A percentile compares a stretch with the other conserved stretches of the same genome.
Evolutionary conservation across 2,797 vertebrate species (phyloP).

Genomic region (Lithobates pipiens): DNA sequence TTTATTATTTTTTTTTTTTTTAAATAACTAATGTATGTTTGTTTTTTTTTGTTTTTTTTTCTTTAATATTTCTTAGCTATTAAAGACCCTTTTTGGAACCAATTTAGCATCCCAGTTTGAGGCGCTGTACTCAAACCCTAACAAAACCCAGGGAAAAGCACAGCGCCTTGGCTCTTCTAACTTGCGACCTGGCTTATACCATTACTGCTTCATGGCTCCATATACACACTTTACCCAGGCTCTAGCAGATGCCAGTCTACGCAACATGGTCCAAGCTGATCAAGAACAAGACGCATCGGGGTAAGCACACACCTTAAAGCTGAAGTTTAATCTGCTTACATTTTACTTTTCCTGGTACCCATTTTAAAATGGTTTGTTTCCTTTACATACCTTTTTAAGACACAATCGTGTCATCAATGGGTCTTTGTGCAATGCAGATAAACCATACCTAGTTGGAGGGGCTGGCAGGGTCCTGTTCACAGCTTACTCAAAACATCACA

Average conservation of each 20-base stretch:
- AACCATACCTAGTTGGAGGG: no score
- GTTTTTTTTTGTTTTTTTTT: neutral
- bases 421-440: no score
- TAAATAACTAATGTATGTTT: no score
- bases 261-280: constrained; percentile 96
- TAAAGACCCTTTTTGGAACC: constrained; percentile 97
- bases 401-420: no score
- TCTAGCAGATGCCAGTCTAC: constrained; percentile 94
- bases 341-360: no score
- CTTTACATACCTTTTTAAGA: no score
- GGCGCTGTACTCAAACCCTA: constrained; percentile 85
- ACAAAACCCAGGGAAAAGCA: constrained; percentile 89
- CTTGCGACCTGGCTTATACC: constrained; percentile 91
- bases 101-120: constrained; percentile 97
- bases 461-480: no score
- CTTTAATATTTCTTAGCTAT: constrained; percentile 73
- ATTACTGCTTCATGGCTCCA: constrained; percentile 99
- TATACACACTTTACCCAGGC: constrained; percentile 99
- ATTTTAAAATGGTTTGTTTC: no score
- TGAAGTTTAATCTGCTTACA: no score
- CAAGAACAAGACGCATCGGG: constrained; percentile 92
- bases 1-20: no score
- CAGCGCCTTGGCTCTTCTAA: constrained; percentile 93
- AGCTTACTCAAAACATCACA: no score
- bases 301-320: constrained; percentile 71